Evolutionary conservation across 1,140 invertebrate genomes (phyloP), one percentile per base, ranked within the genome.

Genomic region (Aphelenchoides fujianensis): DNA sequence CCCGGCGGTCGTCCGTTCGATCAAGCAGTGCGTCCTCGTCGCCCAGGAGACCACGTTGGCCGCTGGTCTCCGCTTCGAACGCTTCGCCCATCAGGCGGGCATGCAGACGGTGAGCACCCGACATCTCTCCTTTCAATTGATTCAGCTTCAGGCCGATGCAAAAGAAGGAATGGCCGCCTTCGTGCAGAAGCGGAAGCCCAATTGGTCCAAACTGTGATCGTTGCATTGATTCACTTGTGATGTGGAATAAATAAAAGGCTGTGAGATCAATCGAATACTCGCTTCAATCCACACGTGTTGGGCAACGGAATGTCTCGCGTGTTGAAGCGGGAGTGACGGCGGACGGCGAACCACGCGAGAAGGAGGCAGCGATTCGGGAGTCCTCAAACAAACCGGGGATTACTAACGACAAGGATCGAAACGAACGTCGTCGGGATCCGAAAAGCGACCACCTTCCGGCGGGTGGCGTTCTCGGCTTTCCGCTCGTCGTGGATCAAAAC

Each of bases 1-100:
- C 0, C 92, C 90, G 63, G 81, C 98, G 3, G 90, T 92, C 79
- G 90, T 93, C 27, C 88, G 89, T 66, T 88, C 97, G 84, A 92
- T 91, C 75, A 99, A 98, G 85, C 94, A 98, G 85, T 86, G 92
- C 16, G 92, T 98, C 1, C 96, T 97, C 86, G 89, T 83, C 86
- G 92, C 93, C 0, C 95, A 90, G 82, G 94, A 97, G 86, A 90
- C 90, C 53, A 91, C 92, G 0, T 86, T 97, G 34, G 86, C 87
- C 67, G 90, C 95, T 86, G 95, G 94, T 16, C 86, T 96, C 5
- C 89, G 90, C 69, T 92, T 90, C 83, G 95, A 97, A 85, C 92
- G 92, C 79, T 89, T 90, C 75, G 84, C 90, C 5, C 55, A 59
- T 59, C 12, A 59, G 23, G 55, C 55, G 5, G 55, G 55, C 12